Evolutionary conservation across 2,797 vertebrate species (phyloP).

Genomic region (Neopelma chrysocephalum): DNA sequence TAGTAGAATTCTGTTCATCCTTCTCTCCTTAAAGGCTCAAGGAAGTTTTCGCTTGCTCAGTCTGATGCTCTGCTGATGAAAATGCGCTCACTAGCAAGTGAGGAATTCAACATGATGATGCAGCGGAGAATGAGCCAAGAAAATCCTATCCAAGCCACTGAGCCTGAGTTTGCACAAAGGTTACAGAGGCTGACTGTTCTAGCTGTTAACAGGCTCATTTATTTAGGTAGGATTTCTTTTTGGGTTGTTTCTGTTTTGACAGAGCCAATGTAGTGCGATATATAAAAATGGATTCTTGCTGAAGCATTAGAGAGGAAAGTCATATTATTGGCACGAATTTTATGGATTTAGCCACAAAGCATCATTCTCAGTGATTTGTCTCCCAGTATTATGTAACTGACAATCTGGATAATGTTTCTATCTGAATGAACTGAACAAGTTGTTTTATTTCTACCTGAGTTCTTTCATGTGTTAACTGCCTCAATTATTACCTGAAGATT

Average conservation of each 20-base stretch:
- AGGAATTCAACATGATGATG: conserved; percentile 95
- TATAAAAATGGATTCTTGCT: not conserved
- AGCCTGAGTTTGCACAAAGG: conserved; percentile 90
- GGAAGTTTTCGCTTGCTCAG: conserved; percentile 86
- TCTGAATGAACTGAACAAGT: not conserved
- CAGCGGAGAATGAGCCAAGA: conserved; percentile 96
- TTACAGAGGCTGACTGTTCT: conserved; percentile 91
- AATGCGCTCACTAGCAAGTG: conserved; percentile 93
- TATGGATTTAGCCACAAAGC: not conserved
- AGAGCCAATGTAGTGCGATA: not conserved
- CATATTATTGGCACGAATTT: not conserved
- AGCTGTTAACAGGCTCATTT: conserved; percentile 93
- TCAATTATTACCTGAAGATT: not conserved
- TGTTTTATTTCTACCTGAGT: not conserved
- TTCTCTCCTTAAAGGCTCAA: conserved; percentile 77
- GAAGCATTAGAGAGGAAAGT: not conserved
- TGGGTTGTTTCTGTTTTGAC: not conserved
- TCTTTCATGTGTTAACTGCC: not conserved
- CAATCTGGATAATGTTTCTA: not conserved
- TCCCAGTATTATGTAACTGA: not conserved
- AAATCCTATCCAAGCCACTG: conserved; percentile 88
- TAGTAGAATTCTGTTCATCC: not conserved
- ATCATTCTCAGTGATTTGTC: not conserved
- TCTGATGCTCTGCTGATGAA: conserved; percentile 90
- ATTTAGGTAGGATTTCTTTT: conserved; percentile 81